Base-by-base conservation (phyloP, 1,140 invertebrate species). In the Drosophila pseudoananassae region DNA sequence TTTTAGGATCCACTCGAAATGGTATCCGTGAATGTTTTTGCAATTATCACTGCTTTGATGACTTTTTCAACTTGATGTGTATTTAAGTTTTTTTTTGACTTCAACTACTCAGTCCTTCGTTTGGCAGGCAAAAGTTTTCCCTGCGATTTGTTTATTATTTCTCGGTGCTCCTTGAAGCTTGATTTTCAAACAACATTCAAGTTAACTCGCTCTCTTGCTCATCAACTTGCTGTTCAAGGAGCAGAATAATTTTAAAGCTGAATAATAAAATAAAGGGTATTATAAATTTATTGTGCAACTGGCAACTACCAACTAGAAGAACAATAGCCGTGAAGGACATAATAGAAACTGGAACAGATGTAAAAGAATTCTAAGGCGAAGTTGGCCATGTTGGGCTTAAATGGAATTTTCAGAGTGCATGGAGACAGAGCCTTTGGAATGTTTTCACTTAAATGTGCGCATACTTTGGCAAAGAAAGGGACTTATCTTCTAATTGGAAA, bases 61-160 rank as follows among this genome's bases (percentile, higher is more conserved):
- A 50, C 49, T 64, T 58, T 38, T 58, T 45, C 9, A 17, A 27
- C 43, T 47, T 29, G 14, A 36, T 31, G 27, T 8, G 33, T 56
- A 3, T 31, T 65, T 9, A 27, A 38, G 7, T 40, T 36, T 29
- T 46, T 33, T 68, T 60, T 40, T 38, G 23, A 45, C 25, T n/a
- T 46, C 43, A 55, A 53, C 61, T 47, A 40, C 45, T 55, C 10
- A n/a, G 36, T 53, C 31, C 43, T 59, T 40, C 50, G 53, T 46
- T 46, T 59, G 51, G 17, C 8, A 69, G 70, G 10, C 20, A 63
- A 20, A 57, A 75, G 20, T 84, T 87, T 71, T 87, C 60, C 71
- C 75, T 71, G 45, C 59, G 75, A 87, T 84, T 82, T 87, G 77
- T 84, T 87, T 71, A 87, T 87, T 84, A 79, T 84, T 81, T 61